Evolutionary conservation across 1,140 invertebrate genomes (phyloP).

Genomic region (Megathymus violae): DNA sequence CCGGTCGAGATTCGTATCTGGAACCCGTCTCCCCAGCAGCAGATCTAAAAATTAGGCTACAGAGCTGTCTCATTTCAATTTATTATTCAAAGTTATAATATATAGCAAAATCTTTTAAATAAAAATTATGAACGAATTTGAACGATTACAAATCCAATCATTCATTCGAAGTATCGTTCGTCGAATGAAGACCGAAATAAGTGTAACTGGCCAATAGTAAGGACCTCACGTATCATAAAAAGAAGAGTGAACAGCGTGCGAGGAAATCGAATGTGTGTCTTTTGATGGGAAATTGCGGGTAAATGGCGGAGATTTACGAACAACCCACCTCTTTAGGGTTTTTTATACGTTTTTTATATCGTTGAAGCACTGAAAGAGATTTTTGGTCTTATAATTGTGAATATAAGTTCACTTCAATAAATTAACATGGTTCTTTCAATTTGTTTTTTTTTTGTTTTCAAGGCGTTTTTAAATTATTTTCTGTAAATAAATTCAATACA

Average conservation of each 20-base stretch:
- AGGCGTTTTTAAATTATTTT: too few relatives aligned
- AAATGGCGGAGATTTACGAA: constrained; percentile 33
- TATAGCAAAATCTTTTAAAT: too few relatives aligned
- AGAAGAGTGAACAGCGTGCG: constrained; percentile 4
- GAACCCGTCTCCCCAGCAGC: too few relatives aligned
- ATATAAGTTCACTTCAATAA: neutral
- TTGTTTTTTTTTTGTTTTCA: too few relatives aligned
- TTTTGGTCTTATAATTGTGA: neutral
- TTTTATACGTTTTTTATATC: neutral
- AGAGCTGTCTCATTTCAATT: too few relatives aligned
- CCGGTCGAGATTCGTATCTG: too few relatives aligned
- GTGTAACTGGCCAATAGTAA: constrained; percentile 28
- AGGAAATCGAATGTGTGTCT: constrained; percentile 34
- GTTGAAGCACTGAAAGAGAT: neutral
- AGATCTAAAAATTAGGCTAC: too few relatives aligned
- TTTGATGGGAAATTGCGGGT: constrained; percentile 38
- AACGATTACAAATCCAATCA: constrained; percentile 20
- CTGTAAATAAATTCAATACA: too few relatives aligned
- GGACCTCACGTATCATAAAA: constrained; percentile 33
- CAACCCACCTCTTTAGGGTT: constrained; percentile 19
- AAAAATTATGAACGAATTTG: too few relatives aligned
- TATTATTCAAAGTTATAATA: neutral
- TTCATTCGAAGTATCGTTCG: constrained; percentile 28
- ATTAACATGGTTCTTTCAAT: too few relatives aligned
- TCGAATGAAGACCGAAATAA: constrained; percentile 33